Conservation (phyloP, 2,797 vertebrate species). For the Eremophila alpestris region DNA sequence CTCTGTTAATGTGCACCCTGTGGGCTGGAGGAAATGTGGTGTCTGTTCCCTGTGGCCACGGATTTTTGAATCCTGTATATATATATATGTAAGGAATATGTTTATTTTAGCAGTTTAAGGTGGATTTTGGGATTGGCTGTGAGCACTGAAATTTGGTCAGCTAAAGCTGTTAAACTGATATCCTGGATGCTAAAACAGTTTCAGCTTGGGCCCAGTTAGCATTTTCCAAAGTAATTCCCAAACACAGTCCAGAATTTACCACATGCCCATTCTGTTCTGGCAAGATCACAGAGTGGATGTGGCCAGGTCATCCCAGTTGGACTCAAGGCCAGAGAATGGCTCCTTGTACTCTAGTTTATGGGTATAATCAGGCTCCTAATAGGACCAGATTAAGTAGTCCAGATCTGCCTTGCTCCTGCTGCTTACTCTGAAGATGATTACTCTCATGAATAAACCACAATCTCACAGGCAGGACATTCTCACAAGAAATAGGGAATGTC, state of each 20-base stretch:
- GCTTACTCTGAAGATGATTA: not conserved
- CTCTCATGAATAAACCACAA: not conserved
- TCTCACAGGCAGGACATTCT: not conserved
- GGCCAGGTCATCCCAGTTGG: not conserved
- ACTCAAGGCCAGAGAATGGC: not conserved
- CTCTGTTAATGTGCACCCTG: not conserved
- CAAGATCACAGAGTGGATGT: not conserved
- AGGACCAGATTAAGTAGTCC: not conserved
- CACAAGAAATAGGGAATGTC: not conserved
- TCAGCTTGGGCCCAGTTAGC: not conserved
- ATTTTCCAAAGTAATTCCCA: not conserved
- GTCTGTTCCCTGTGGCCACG: not conserved
- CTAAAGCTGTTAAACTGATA: not conserved
- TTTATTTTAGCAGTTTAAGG: not conserved
- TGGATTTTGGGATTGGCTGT: not conserved
- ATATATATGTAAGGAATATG: fast-evolving
- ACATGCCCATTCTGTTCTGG: not conserved
- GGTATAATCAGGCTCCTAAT: not conserved
- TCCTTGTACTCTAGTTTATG: not conserved
- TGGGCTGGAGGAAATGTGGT: not conserved
- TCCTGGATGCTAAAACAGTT: not conserved
- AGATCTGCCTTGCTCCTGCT: not conserved
- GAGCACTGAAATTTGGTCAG: not conserved
- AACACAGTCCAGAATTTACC: not conserved
- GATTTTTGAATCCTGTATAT: not conserved